Conservation (phyloP, 2,888 invertebrate species). For the Lasioglossum zephyrum region DNA sequence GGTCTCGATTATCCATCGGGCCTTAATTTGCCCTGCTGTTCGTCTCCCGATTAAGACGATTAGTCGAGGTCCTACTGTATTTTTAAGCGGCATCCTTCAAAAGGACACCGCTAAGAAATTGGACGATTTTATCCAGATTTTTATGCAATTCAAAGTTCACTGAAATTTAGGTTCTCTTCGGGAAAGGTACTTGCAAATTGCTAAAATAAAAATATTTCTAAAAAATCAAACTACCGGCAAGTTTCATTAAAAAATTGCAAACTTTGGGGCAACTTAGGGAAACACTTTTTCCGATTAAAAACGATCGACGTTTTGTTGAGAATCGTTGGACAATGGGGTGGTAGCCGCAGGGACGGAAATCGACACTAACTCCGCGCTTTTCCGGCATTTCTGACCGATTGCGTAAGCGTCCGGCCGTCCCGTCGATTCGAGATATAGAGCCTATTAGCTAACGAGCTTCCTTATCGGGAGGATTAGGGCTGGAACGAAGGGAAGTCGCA, state of each 20-base stretch:
- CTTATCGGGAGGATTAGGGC: conserved; percentile 64
- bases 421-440: conserved; percentile 57
- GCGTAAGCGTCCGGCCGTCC: conserved; percentile 48
- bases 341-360: background rate
- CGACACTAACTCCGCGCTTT: conserved; percentile 26
- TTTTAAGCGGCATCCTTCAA: too few relatives aligned
- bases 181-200: too few relatives aligned
- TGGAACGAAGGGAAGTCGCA: conserved; percentile 60
- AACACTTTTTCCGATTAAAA: background rate
- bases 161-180: too few relatives aligned
- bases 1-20: too few relatives aligned
- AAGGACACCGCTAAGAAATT: too few relatives aligned
- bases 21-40: too few relatives aligned
- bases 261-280: background rate
- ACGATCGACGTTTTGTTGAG: background rate
- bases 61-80: too few relatives aligned
- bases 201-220: background rate
- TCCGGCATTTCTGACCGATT: conserved; percentile 47
- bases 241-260: background rate
- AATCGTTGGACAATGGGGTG: conserved; percentile 6
- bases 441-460: conserved; percentile 67
- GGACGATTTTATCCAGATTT: too few relatives aligned
- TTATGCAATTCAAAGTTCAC: too few relatives aligned
- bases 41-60: too few relatives aligned
- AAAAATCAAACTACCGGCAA: background rate